Percentiles rank a stretch among this genome's conserved stretches.
Conservation (phyloP, 2,888 invertebrate species). For the Conistra vaccinii region DNA sequence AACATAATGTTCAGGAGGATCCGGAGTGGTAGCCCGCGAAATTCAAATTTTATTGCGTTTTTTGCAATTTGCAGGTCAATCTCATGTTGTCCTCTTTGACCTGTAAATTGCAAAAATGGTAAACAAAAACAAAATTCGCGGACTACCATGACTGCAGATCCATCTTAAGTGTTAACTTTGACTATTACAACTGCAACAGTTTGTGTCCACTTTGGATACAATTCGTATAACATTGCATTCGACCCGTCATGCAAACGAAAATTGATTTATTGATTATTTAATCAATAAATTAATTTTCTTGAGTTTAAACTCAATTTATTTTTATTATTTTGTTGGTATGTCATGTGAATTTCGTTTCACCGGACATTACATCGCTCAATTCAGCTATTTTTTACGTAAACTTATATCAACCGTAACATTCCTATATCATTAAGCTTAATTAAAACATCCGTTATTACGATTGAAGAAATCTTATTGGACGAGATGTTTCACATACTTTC, state of each 20-base stretch:
- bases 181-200: not conserved
- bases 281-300: too few relatives aligned
- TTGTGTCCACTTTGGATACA: not conserved
- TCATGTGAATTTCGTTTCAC: not conserved
- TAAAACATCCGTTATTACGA: slow-evolving; percentile 36
- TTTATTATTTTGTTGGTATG: not conserved
- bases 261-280: too few relatives aligned
- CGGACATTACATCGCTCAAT: slow-evolving; percentile 12
- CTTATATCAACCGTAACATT: slow-evolving; percentile 13
- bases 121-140: too few relatives aligned
- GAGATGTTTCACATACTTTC: slow-evolving; percentile 21
- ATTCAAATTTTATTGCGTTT: too few relatives aligned
- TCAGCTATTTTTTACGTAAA: slow-evolving; percentile 4
- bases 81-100: too few relatives aligned
- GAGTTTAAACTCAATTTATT: too few relatives aligned
- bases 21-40: too few relatives aligned
- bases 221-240: not conserved
- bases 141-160: too few relatives aligned
- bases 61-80: too few relatives aligned
- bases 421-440: slow-evolving; percentile 19
- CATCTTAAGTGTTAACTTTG: not conserved
- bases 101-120: too few relatives aligned
- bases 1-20: too few relatives aligned
- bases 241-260: not conserved
- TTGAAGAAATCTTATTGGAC: slow-evolving; percentile 15